Conservation (phyloP, 35 echinoderm and acorn worm species). For the Anneissia japonica region DNA sequence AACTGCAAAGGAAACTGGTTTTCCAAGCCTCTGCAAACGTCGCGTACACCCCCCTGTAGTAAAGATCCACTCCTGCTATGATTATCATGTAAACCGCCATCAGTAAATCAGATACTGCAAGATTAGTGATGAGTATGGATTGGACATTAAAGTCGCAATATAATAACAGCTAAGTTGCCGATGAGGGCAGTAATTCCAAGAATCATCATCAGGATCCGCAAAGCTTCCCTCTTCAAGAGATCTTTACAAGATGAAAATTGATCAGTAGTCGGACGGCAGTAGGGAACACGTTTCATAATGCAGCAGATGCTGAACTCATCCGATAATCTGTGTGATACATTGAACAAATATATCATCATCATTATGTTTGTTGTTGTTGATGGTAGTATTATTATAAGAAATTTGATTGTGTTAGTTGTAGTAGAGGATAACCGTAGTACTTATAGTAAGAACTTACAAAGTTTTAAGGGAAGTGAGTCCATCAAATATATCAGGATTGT, state of each 20-base stretch:
- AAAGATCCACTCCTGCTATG: not conserved
- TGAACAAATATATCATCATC: no score
- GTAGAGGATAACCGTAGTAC: no score
- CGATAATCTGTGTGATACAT: no score
- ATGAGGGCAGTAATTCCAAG: not conserved
- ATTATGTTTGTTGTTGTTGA: no score
- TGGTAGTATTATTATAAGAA: no score
- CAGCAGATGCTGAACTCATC: no score
- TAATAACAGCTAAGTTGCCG: not conserved
- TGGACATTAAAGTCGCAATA: not conserved
- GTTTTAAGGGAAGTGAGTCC: no score
- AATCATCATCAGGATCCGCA: not conserved
- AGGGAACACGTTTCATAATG: not conserved
- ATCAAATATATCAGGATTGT: no score
- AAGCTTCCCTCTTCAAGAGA: not conserved
- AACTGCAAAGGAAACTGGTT: conserved; percentile 18
- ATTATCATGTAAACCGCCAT: not conserved
- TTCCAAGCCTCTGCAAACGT: conserved; percentile 27
- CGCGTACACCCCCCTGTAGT: not conserved
- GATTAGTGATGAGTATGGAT: conserved; percentile 3
- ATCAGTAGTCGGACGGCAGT: not conserved
- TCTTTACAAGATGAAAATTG: not conserved
- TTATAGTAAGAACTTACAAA: no score
- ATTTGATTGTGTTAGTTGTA: no score
- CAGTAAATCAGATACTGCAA: not conserved